Conservation (phyloP, 2,797 vertebrate species). For the Chiroxiphia lanceolata region DNA sequence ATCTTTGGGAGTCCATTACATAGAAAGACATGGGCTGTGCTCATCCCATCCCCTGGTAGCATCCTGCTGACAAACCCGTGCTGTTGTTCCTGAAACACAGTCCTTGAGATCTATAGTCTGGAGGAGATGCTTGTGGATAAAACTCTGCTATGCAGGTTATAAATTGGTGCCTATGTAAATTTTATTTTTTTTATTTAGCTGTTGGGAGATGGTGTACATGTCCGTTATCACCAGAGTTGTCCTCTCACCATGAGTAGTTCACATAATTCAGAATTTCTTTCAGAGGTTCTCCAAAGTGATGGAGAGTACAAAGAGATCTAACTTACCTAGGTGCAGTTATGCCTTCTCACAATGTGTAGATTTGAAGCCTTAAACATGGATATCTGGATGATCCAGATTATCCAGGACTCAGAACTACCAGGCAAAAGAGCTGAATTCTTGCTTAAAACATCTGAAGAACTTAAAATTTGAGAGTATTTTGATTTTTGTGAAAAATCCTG, state of each 20-base stretch:
- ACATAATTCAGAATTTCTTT: neutral
- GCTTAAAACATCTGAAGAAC: neutral
- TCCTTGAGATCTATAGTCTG: neutral
- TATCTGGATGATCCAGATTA: neutral
- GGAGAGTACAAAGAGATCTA: neutral
- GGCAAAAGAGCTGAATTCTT: neutral
- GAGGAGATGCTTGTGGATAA: neutral
- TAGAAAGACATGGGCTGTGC: neutral
- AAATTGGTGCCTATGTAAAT: neutral
- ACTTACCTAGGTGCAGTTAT: neutral
- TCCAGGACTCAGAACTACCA: neutral
- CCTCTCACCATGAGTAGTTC: neutral
- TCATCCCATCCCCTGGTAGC: neutral
- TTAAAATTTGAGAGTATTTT: neutral
- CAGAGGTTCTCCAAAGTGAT: neutral
- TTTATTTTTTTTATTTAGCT: neutral
- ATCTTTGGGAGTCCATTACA: neutral
- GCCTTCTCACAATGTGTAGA: neutral
- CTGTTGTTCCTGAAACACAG: neutral
- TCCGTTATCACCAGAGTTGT: neutral
- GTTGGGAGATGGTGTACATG: neutral
- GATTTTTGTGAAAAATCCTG: neutral
- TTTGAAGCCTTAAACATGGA: neutral
- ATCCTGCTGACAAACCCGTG: neutral
- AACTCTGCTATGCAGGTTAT: neutral